Base-by-base conservation (phyloP, 2,888 invertebrate genomes). In the Sialis lutaria region DNA sequence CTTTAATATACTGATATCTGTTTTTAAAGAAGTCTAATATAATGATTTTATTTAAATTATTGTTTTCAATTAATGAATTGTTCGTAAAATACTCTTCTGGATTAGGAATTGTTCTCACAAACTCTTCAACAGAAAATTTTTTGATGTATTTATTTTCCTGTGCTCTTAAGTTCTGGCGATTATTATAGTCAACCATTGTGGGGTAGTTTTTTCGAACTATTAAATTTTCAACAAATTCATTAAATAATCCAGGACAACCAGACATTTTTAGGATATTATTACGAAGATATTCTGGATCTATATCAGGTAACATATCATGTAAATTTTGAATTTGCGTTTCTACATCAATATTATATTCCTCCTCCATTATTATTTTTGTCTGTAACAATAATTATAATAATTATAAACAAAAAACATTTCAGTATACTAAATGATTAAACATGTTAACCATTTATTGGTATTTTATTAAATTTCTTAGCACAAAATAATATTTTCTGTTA, bases 61-160 rank as follows among this genome's bases (percentile, higher is more conserved):
- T n/a, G n/a, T n/a, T n/a, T n/a, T n/a, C n/a, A n/a, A n/a, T n/a
- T n/a, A n/a, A n/a, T n/a, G n/a, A n/a, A n/a, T n/a, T n/a, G n/a
- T n/a, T n/a, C n/a, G n/a, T n/a, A 55, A 68, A 62, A 50, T 58
- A 54, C 10, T 53, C 48, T 37, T 60, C 55, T 2, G 70, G 71
- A 54, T 70, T 60, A 1, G 68, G 68, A 53, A 69, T 65, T 6
- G 67, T 51, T 45, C 64, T 56, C 1, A 72, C 50, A 55, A 69
- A 72, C 10, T 65, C 56, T 50, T 63, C 55, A 1, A 68, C 56
- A 37, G 60, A 54, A 46, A 72, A 72, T 5, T 66, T 60, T 0
- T 56, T 58, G 0, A 64, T 67, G 48, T 69, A 69, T 34, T 66
- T 63, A 45, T 59, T 60, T 39, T 62, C 61, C 51, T 68, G 64